Evolutionary conservation across 2,888 invertebrate genomes (phyloP).

Genomic region (Neocrepidodera transversa): DNA sequence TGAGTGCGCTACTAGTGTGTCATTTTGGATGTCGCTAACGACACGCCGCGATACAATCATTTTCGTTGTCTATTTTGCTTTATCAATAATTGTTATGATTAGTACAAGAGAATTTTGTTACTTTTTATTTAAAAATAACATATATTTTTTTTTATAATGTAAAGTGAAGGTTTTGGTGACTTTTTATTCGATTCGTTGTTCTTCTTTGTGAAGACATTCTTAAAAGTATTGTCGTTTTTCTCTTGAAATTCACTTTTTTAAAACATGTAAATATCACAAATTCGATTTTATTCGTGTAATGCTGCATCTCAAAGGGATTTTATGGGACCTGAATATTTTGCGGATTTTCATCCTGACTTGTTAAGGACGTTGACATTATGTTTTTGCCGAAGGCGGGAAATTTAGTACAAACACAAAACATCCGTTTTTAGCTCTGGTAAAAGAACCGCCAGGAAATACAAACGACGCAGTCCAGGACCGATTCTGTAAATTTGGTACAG

Average conservation of each 20-base stretch:
- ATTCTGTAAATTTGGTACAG: no score
- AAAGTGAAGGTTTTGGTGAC: no score
- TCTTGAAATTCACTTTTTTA: no score
- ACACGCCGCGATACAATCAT: not conserved
- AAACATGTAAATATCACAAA: slow-evolving; percentile 12
- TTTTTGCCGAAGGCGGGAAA: slow-evolving; percentile 12
- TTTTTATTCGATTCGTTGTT: no score
- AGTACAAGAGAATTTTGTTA: no score
- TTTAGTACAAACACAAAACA: slow-evolving; percentile 21
- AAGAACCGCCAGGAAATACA: not conserved
- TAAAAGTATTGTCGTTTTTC: no score
- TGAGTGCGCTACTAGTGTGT: not conserved
- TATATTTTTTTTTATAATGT: no score
- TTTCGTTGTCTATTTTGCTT: no score
- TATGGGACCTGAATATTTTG: slow-evolving; percentile 1
- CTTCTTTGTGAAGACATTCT: no score
- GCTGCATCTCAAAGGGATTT: slow-evolving; percentile 16
- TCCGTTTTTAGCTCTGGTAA: not conserved
- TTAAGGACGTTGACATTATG: slow-evolving; percentile 21
- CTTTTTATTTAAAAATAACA: no score
- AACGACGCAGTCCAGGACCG: no score
- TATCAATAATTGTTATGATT: no score
- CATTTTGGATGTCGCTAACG: not conserved
- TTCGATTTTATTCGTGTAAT: slow-evolving; percentile 6
- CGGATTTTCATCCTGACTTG: slow-evolving; percentile 18